Base-by-base conservation (phyloP, 2,888 invertebrate genomes). In the Drosophila leonis region DNA sequence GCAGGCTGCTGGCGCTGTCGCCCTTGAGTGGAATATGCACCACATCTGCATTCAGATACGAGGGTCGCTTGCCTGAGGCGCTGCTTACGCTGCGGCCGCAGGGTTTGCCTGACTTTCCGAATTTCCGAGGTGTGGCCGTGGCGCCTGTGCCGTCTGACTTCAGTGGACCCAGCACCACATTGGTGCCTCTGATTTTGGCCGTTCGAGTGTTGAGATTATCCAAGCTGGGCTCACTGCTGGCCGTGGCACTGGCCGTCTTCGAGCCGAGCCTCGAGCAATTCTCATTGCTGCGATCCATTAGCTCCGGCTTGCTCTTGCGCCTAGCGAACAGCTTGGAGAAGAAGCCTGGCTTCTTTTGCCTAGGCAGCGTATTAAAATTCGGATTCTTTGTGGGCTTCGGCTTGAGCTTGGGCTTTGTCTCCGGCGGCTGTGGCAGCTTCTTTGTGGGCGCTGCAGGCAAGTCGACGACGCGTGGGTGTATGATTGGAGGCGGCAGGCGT, bases 21-120 rank as follows among this genome's bases (percentile, higher is more conserved):
- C 95, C 95, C 91, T 95, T 96, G 1, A 96, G 91, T 0, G 96
- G 95, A 61, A 96, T 95, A 75, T 95, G 95, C 59, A 96, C 94
- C 54, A 96, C 94, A 72, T 95, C 94, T 48, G 95, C 95, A 18
- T 94, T 94, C 2, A 95, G 82, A 18, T 94, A 93, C 0, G 95
- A 94, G 0, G 95, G 95, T 0, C 95, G 92, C 68, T 94, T 93
- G 1, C 95, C 95, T 0, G 95, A 95, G 0, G 95, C 94, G 88
- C 94, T 94, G 82, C 95, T 95, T 1, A 95, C 94, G 57, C 95
- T 95, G 1, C 95, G 93, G 0, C 94, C 95, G 9, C 94, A 94
- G 0, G 94, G 94, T 64, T 94, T 94, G 31, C 90, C 86, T 0
- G 91, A 44, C 75, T 93, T 78, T 39, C 48, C 64, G 0, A 31